phyloP scores from a whole-genome alignment of 53 echinoderm and acorn worm species.

The Antedon mediterranea region DNA sequence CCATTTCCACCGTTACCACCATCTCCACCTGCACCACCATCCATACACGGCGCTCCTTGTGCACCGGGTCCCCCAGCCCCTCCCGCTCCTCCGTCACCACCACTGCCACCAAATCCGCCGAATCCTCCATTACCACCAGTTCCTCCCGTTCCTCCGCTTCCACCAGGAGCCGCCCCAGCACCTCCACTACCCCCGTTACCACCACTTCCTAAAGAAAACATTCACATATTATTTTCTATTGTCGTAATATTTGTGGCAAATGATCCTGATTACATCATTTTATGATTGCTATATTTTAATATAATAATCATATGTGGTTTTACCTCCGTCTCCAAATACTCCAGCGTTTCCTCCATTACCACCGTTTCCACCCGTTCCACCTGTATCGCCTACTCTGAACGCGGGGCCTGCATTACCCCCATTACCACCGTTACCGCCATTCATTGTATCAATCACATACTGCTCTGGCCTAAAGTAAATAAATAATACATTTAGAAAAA shows the following conservation, averaged over 20 bases:
- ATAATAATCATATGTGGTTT: too few relatives aligned
- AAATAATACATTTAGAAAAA: background rate
- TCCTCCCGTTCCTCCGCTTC: slow-evolving; percentile 16
- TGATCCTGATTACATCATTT: too few relatives aligned
- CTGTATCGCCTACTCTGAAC: background rate
- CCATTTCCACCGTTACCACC: background rate
- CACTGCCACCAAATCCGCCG: slow-evolving; percentile 21
- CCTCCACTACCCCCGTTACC: background rate
- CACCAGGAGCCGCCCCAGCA: slow-evolving; percentile 21
- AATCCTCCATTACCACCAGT: slow-evolving; percentile 15
- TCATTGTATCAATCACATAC: background rate
- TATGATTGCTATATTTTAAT: too few relatives aligned
- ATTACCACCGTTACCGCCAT: background rate
- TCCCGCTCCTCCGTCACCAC: background rate
- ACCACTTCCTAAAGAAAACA: background rate
- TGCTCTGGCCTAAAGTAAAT: background rate
- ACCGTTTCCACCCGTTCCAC: background rate
- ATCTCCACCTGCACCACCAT: background rate
- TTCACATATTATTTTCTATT: too few relatives aligned
- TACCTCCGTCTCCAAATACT: background rate
- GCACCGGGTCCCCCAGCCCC: background rate
- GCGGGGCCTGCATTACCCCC: background rate
- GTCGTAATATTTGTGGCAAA: too few relatives aligned
- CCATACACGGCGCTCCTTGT: background rate
- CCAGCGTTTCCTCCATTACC: background rate